A percentile compares a stretch with the other conserved stretches of the same genome.
These are phyloP conservation scores for Heliconius ethilla DNA, from an alignment of 2,888 invertebrate species.

Conservation along the genomic window DNA sequence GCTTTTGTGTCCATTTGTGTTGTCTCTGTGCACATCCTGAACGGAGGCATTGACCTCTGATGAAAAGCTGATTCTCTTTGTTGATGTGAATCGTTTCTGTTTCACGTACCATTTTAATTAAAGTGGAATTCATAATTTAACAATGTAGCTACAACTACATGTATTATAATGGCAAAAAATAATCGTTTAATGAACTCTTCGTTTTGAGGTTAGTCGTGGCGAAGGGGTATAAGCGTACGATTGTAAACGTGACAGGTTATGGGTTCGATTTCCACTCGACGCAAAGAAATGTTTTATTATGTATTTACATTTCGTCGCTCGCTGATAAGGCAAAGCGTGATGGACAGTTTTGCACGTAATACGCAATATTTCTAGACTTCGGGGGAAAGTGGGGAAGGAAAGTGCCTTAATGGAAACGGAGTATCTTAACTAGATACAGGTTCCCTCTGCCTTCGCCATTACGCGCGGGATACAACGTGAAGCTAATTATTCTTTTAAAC, in stretches of 20 bases:
- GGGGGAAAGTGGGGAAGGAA: too few relatives aligned
- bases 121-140: slow-evolving; percentile 11
- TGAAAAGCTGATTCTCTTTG: slow-evolving; percentile 63
- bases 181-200: slow-evolving; percentile 2
- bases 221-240: background rate
- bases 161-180: background rate
- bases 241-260: background rate
- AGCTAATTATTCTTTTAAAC: too few relatives aligned
- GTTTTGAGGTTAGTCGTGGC: background rate
- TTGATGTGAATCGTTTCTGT: slow-evolving; percentile 38
- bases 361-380: too few relatives aligned
- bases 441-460: too few relatives aligned
- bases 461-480: too few relatives aligned
- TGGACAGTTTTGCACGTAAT: too few relatives aligned
- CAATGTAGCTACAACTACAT: background rate
- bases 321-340: background rate
- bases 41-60: slow-evolving; percentile 66
- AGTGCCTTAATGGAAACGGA: too few relatives aligned
- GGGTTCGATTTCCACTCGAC: background rate
- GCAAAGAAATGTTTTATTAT: background rate
- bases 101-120: slow-evolving; percentile 33
- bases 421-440: too few relatives aligned
- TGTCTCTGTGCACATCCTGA: slow-evolving; percentile 78
- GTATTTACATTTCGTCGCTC: background rate
- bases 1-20: slow-evolving; percentile 67